Evolutionary conservation across 1,140 invertebrate genomes (phyloP), one percentile per base, ranked within the genome.

Genomic region (Pseudomyrmex pallidus): DNA sequence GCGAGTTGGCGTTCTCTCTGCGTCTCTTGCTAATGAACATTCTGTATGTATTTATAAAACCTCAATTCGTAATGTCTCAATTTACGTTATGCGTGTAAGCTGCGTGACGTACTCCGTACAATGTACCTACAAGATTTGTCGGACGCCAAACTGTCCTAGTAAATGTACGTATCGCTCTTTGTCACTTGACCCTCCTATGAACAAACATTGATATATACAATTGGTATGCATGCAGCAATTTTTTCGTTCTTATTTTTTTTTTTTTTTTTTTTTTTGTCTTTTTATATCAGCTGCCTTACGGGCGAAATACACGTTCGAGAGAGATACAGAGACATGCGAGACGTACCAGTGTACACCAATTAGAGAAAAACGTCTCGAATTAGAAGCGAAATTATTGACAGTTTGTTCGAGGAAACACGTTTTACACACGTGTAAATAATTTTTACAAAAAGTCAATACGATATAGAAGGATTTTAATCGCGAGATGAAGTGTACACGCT

Each of bases 131-230:
- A 84, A 82, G 70, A 85, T 70, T 77, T 84, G 86, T 80, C 85
- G 85, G 85, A 89, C 73, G 87, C 72, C 85, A 84, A 87, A 77
- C 74, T 91, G 90, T 91, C 91, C 92, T 94, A 94, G 93, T 90
- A 94, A 93, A 94, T 94, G 91, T 94, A 94, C 77, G 94, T 94
- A 89, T 93, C 90, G 91, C 94, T 94, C 90, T 91, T 92, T 88
- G 90, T 88, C 89, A 63, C 90, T 83, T 77, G 87, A 76, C 90
- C 91, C 90, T 94, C 87, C 87, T 88, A 88, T 25, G 77, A 90
- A 87, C 86, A 87, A 87, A 87, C 86, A 87, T 87, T 87, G 83
- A 84, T 74, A 87, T 87, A 87, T 87, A 87, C 82, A 87, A 87
- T 87, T 87, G 86, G 35, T 84, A 87, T 48, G 85, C 82, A 74